A percentile compares a stretch with the other conserved stretches of the same genome.
These are phyloP conservation scores for Caenorhabditis afra DNA, from an alignment of 2,888 invertebrate genomes.

Conservation along the genomic window DNA sequence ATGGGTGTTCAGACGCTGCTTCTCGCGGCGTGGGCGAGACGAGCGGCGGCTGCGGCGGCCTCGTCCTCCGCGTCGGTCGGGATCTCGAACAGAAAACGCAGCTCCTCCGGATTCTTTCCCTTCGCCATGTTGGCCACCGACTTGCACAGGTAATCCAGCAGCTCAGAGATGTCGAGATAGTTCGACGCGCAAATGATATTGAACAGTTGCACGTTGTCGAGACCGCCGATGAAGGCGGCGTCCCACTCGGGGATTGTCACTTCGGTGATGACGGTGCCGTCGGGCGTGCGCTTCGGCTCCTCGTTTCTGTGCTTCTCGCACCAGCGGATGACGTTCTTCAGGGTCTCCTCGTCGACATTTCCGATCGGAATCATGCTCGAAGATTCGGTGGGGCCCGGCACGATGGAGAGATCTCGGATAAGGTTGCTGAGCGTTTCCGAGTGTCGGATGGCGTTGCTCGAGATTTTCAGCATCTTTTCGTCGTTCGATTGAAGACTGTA, in stretches of 20 bases:
- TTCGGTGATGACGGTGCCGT: neutral
- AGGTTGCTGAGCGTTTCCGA: too few relatives aligned
- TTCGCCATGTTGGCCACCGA: neutral
- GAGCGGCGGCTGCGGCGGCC: neutral
- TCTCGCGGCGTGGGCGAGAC: too few relatives aligned
- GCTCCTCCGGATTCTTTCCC: neutral
- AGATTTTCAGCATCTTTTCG: too few relatives aligned
- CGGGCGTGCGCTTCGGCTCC: neutral
- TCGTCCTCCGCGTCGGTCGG: neutral
- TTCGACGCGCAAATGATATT: neutral
- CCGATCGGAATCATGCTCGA: neutral
- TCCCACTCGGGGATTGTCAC: neutral
- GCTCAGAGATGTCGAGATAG: neutral
- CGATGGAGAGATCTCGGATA: too few relatives aligned
- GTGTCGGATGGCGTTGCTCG: too few relatives aligned
- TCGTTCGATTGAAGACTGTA: too few relatives aligned
- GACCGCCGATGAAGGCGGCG: neutral
- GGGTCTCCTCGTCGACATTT: neutral
- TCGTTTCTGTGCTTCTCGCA: neutral
- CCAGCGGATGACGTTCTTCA: neutral
- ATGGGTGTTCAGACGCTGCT: too few relatives aligned
- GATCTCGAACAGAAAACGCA: neutral
- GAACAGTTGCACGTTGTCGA: neutral
- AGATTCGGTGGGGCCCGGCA: too few relatives aligned
- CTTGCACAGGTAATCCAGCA: neutral